Conservation (phyloP, 2,113 vertebrate genomes). For the Antechinus flavipes region DNA sequence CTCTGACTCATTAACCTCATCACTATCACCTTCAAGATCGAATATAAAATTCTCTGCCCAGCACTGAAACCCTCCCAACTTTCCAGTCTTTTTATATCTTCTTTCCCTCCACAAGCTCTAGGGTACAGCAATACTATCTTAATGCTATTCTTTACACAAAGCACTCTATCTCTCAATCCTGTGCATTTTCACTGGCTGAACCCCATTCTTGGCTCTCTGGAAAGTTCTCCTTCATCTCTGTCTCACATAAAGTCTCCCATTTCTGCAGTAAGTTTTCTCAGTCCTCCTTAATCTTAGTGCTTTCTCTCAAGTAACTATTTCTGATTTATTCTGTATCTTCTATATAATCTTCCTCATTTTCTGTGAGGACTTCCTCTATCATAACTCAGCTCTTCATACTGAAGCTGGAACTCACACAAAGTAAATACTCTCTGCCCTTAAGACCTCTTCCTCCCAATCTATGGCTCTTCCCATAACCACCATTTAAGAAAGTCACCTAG, state of each 20-base stretch:
- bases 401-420: background rate
- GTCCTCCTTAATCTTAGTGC: background rate
- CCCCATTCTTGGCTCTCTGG: background rate
- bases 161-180: background rate
- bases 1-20: background rate
- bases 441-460: no score
- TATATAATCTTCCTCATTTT: background rate
- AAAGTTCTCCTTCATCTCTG: background rate
- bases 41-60: background rate
- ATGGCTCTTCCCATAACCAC: no score
- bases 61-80: background rate
- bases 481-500: no score
- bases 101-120: background rate
- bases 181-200: background rate
- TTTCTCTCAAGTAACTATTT: background rate
- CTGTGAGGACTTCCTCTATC: background rate
- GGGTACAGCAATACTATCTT: background rate
- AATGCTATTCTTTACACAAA: background rate
- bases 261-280: background rate
- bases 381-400: background rate
- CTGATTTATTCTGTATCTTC: background rate
- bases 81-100: background rate
- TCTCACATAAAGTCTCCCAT: background rate
- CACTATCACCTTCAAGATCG: background rate
- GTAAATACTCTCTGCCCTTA: no score